Evolutionary conservation across 2,888 invertebrate genomes (phyloP).

Genomic region (Graphium colonna): DNA sequence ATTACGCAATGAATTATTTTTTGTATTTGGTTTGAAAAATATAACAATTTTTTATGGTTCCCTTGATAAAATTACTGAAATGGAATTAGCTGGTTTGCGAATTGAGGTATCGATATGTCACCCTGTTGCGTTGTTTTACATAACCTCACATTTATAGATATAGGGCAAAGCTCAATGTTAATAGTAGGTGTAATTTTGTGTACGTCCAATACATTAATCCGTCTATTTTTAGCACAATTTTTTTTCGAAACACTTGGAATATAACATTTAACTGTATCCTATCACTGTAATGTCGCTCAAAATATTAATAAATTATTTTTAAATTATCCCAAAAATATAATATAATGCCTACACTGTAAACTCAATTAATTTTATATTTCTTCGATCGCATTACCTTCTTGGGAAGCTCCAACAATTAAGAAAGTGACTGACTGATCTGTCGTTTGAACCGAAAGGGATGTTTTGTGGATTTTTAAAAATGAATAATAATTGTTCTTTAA

Average conservation of each 20-base stretch:
- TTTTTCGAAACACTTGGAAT: background rate
- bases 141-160: conserved; percentile 6
- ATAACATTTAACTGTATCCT: background rate
- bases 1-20: too few species aligned
- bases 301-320: conserved; percentile 1
- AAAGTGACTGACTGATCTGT: conserved; percentile 4
- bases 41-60: too few species aligned
- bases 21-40: too few species aligned
- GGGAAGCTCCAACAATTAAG: background rate
- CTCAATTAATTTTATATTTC: too few species aligned
- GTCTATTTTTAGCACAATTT: conserved; percentile 30
- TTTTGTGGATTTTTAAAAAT: background rate
- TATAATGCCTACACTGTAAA: too few species aligned
- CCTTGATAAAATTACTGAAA: too few species aligned
- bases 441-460: conserved; percentile 2
- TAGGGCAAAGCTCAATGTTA: conserved; percentile 28
- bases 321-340: too few species aligned
- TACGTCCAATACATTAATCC: conserved; percentile 33
- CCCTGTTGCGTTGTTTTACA: background rate
- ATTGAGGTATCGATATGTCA: too few species aligned
- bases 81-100: too few species aligned
- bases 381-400: background rate
- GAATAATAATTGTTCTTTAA: background rate
- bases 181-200: conserved; percentile 23
- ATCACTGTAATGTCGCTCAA: conserved; percentile 1